These are phyloP conservation scores for Pseudorhiza aurosa DNA, from an alignment of 30 jellyfish, hydroid and myxozoan genomes.

Conservation along the genomic window DNA sequence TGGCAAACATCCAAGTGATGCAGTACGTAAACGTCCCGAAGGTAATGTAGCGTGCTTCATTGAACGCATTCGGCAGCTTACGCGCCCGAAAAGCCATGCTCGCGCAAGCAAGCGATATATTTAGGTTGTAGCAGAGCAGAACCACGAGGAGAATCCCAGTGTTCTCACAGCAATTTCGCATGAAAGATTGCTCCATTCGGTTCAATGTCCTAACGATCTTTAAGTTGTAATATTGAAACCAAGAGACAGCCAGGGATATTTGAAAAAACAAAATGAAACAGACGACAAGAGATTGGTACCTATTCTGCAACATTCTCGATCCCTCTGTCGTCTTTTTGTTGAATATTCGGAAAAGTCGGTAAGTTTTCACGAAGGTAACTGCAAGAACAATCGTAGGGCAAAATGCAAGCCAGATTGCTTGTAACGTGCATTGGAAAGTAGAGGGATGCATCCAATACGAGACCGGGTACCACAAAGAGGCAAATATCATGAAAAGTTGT, in stretches of 20 bases:
- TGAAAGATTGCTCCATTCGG: constrained; percentile 12
- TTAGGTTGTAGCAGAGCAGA: constrained; percentile 25
- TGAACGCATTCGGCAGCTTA: constrained; percentile 78
- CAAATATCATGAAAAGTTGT: constrained; percentile 58
- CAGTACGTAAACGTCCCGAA: constrained; percentile 73
- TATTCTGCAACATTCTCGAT: constrained; percentile 69
- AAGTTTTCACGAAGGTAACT: constrained; percentile 64
- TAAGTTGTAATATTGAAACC: constrained; percentile 47
- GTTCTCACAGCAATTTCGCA: constrained; percentile 57
- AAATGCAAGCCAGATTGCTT: constrained; percentile 60
- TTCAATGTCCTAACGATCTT: constrained; percentile 1
- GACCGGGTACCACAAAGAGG: constrained; percentile 62
- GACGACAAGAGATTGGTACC: constrained; percentile 64
- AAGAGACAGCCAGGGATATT: constrained; percentile 23
- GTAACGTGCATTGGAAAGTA: constrained; percentile 37
- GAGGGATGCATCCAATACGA: constrained; percentile 41
- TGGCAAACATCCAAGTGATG: constrained; percentile 58
- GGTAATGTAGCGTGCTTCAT: constrained; percentile 81
- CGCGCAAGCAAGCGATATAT: constrained; percentile 55
- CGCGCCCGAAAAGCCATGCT: constrained; percentile 90
- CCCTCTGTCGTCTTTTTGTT: constrained; percentile 54
- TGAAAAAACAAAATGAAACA: constrained; percentile 49
- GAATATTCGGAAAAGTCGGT: constrained; percentile 77
- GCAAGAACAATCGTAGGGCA: constrained; percentile 62
- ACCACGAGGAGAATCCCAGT: constrained; percentile 34